Conservation (phyloP, 1,140 invertebrate genomes). For the Drosophila burlai region DNA sequence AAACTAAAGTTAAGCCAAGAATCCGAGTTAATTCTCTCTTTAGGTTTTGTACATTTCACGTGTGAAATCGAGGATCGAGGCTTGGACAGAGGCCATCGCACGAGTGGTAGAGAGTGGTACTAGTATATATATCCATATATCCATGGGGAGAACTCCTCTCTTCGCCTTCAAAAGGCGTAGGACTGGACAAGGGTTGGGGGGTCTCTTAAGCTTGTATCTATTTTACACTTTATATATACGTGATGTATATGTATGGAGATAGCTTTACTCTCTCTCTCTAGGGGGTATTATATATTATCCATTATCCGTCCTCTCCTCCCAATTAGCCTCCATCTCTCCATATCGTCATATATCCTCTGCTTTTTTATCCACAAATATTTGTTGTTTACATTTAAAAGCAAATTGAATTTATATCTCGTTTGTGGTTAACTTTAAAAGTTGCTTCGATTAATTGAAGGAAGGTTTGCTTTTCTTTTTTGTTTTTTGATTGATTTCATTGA, state of each 20-base stretch:
- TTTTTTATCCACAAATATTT: constrained; percentile 31
- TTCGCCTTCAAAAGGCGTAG: constrained; percentile 1
- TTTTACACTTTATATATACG: constrained; percentile 11
- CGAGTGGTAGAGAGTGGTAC: constrained; percentile 11
- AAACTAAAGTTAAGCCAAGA: constrained; percentile 11
- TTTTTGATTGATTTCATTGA: constrained; percentile 44
- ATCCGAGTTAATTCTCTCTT: constrained; percentile 6
- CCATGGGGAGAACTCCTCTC: not conserved
- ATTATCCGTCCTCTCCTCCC: too few species aligned
- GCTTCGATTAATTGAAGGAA: constrained; percentile 71
- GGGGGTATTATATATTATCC: constrained; percentile 1
- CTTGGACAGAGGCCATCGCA: constrained; percentile 15
- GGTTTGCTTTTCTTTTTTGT: constrained; percentile 15
- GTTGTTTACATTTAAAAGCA: constrained; percentile 71
- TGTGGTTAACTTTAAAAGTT: constrained; percentile 73
- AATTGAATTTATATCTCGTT: constrained; percentile 46
- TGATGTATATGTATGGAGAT: not conserved
- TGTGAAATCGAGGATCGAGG: not conserved
- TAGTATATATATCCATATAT: constrained; percentile 11
- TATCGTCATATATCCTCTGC: constrained; percentile 14
- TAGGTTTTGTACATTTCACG: constrained; percentile 9
- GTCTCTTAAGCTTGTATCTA: constrained; percentile 8
- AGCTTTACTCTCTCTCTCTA: not conserved
- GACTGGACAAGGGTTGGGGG: not conserved
- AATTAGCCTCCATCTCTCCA: not conserved